These are phyloP conservation scores for Abrostola triplasia DNA, from an alignment of 2,888 invertebrate species.

Conservation along the genomic window DNA sequence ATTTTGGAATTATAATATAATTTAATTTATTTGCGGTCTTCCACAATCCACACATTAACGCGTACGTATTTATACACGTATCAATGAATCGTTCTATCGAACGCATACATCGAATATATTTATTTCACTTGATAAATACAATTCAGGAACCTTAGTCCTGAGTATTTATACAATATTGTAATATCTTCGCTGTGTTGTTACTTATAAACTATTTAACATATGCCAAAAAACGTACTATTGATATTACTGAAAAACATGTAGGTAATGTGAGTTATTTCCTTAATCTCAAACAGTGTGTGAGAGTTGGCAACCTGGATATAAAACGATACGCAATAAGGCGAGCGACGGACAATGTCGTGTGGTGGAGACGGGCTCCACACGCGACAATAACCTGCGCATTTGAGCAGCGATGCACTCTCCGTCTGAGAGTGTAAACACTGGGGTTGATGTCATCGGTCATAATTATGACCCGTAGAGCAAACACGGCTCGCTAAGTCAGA, in stretches of 20 bases:
- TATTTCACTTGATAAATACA: not conserved
- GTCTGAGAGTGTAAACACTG: not conserved
- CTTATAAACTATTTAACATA: too few species aligned
- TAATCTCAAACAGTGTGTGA: not conserved
- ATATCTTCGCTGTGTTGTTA: not conserved
- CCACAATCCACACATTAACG: slow-evolving; percentile 27
- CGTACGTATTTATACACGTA: slow-evolving; percentile 25
- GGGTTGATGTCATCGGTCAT: not conserved
- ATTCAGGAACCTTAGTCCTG: not conserved
- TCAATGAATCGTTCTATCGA: slow-evolving; percentile 16
- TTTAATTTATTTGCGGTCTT: slow-evolving; percentile 42
- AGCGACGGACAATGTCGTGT: not conserved
- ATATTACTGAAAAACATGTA: not conserved
- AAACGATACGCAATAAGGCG: not conserved
- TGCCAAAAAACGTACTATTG: too few species aligned
- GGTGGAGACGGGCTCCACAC: not conserved
- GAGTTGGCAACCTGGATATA: not conserved
- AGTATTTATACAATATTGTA: not conserved
- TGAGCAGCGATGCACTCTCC: slow-evolving; percentile 4
- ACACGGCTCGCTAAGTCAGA: not conserved
- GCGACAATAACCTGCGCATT: not conserved
- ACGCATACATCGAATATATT: slow-evolving; percentile 5
- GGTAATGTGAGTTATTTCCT: not conserved
- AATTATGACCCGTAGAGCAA: not conserved
- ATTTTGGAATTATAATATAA: slow-evolving; percentile 49